Percentiles rank a stretch among this genome's conserved stretches.
These are phyloP conservation scores for Propithecus deckenii DNA, from an alignment of 2,797 vertebrate genomes.

Conservation along the genomic window DNA sequence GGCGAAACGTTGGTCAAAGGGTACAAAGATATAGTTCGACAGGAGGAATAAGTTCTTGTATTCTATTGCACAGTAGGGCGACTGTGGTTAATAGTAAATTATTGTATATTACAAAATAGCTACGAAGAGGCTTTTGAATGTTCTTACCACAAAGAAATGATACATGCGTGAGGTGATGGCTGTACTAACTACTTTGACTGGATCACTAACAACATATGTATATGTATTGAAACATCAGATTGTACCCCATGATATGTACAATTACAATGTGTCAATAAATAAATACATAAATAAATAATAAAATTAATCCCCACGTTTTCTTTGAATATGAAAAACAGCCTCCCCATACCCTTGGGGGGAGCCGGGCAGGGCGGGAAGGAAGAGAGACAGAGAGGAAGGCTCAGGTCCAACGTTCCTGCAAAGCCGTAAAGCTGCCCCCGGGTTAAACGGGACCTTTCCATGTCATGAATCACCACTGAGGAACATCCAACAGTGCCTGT, in stretches of 20 bases:
- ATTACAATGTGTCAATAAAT: neutral
- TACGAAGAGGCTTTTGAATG: neutral
- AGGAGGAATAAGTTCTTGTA: neutral
- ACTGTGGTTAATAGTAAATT: neutral
- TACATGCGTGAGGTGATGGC: neutral
- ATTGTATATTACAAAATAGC: neutral
- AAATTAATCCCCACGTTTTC: neutral
- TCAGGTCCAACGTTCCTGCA: neutral
- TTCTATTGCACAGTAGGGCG: neutral
- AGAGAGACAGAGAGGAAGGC: neutral
- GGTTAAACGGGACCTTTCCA: neutral
- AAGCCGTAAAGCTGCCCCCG: neutral
- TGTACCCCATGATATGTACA: neutral
- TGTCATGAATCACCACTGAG: neutral
- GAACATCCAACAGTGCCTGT: neutral
- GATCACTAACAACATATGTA: too few relatives aligned
- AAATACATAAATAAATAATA: neutral
- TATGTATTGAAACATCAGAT: neutral
- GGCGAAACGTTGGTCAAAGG: neutral
- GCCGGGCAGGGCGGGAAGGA: neutral
- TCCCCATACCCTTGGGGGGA: neutral
- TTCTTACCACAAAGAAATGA: neutral
- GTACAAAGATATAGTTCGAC: neutral
- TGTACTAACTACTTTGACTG: neutral
- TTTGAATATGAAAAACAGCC: neutral